Conservation (phyloP, 2,113 vertebrate genomes). For the Emydura subglobosa region DNA sequence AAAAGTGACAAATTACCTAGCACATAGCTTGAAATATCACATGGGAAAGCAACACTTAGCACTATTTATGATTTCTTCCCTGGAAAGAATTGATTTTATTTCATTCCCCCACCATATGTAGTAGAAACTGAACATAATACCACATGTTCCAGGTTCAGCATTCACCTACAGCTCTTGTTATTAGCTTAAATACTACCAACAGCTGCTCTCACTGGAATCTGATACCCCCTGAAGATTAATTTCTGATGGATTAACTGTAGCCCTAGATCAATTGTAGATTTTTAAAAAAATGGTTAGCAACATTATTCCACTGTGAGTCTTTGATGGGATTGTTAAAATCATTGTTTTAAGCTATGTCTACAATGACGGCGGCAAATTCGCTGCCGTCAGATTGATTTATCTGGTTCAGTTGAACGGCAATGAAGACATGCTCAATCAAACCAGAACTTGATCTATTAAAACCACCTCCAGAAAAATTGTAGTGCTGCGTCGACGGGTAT, state of each 20-base stretch:
- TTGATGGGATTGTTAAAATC: neutral
- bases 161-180: neutral
- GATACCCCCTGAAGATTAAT: neutral
- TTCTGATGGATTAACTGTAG: neutral
- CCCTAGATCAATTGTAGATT: neutral
- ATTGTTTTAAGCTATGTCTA: neutral
- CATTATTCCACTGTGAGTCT: neutral
- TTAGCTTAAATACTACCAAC: neutral
- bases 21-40: conserved; percentile 52
- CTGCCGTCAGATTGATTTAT: too few relatives aligned
- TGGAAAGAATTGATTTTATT: conserved; percentile 61
- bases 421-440: too few relatives aligned
- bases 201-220: neutral
- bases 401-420: too few relatives aligned
- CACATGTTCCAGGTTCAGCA: neutral
- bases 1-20: conserved; percentile 62
- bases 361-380: too few relatives aligned
- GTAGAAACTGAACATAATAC: conserved; percentile 5
- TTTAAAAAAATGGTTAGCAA: neutral
- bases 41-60: conserved; percentile 52
- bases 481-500: too few relatives aligned
- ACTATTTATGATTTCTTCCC: conserved; percentile 59
- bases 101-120: neutral
- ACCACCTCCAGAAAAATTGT: too few relatives aligned
- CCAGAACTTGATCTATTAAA: too few relatives aligned